A percentile compares a stretch with the other conserved stretches of the same genome.
phyloP scores from a whole-genome alignment of 2,113 vertebrate genomes.

The Uropsilus gracilis region DNA sequence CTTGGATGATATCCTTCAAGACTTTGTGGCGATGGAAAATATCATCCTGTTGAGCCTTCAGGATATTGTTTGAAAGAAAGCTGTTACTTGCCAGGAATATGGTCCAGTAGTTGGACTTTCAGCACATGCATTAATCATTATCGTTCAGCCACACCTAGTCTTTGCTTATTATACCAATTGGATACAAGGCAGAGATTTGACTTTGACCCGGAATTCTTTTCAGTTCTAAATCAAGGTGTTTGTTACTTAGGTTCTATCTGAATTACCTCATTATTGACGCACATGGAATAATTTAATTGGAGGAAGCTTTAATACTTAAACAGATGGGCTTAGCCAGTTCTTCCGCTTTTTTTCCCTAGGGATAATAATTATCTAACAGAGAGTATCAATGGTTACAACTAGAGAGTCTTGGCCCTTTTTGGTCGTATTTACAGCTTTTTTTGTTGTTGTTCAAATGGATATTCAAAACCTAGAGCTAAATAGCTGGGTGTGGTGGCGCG shows the following conservation, averaged over 20 bases:
- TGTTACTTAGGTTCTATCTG: conserved; percentile 49
- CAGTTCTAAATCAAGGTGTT: conserved; percentile 45
- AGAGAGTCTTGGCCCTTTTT: background rate
- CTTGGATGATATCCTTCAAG: conserved; percentile 46
- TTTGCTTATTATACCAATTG: conserved; percentile 32
- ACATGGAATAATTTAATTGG: conserved; percentile 62
- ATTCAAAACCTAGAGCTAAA: conserved; percentile 26
- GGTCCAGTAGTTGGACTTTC: conserved; percentile 8
- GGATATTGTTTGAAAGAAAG: conserved; percentile 29
- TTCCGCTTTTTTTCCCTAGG: conserved; percentile 22
- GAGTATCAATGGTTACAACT: conserved; percentile 28
- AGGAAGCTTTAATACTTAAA: conserved; percentile 54
- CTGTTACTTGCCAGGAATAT: conserved; percentile 22
- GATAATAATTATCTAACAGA: conserved; percentile 41
- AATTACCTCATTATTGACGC: conserved; percentile 64
- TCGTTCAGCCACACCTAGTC: background rate
- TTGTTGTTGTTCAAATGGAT: background rate
- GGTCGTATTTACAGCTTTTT: background rate
- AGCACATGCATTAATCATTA: conserved; percentile 41
- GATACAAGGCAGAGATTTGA: conserved; percentile 36
- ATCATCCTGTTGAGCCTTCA: conserved; percentile 3
- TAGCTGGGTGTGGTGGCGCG: too few relatives aligned
- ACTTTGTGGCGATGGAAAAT: conserved; percentile 40
- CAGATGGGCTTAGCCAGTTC: conserved; percentile 1
- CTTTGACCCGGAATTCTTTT: conserved; percentile 60